Evolutionary conservation across 2,797 vertebrate genomes (phyloP).

Genomic region (Muscicapa striata): DNA sequence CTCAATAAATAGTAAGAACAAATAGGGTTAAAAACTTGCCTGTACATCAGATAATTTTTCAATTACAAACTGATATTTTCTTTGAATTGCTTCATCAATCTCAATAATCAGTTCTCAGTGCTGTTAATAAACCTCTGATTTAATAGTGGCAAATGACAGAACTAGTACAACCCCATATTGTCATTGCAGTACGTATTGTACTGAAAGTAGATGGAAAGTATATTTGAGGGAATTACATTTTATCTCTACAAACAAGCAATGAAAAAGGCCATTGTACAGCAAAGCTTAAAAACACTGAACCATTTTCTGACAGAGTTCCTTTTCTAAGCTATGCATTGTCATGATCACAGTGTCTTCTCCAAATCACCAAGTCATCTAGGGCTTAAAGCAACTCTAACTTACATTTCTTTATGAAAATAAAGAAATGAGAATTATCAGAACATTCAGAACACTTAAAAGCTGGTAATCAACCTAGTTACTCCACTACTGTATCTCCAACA

Average conservation of each 20-base stretch:
- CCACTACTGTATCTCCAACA: neutral
- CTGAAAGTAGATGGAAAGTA: neutral
- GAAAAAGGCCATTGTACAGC: neutral
- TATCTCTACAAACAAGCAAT: neutral
- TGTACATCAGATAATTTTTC: neutral
- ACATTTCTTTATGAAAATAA: neutral
- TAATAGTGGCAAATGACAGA: neutral
- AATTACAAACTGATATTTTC: neutral
- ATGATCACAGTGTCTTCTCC: neutral
- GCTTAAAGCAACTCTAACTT: neutral
- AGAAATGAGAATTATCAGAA: neutral
- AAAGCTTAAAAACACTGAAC: neutral
- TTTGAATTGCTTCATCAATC: neutral
- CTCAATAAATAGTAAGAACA: neutral
- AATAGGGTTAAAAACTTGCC: neutral
- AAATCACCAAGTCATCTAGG: neutral
- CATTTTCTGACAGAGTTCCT: neutral
- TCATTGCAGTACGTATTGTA: neutral
- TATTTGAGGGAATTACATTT: neutral
- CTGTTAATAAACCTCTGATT: neutral
- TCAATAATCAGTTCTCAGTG: neutral
- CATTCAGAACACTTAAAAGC: neutral
- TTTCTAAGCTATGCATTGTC: neutral
- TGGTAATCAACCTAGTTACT: neutral
- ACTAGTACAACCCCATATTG: neutral